Base-by-base conservation (phyloP, 2,113 vertebrate genomes). In the Callorhinus ursinus region DNA sequence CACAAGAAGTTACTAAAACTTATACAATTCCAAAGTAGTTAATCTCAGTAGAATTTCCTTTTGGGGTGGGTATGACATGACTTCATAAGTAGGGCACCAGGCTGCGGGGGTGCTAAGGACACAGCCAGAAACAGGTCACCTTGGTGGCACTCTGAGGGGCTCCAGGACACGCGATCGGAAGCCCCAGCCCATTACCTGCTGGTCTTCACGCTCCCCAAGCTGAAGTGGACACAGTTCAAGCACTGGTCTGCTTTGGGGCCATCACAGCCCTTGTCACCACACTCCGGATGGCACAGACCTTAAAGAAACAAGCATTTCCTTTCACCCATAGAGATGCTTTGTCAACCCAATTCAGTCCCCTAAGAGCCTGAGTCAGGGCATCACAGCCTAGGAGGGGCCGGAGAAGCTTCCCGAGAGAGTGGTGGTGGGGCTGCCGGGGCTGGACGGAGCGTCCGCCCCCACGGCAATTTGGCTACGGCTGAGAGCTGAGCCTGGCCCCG, bases 211-310 rank as follows among this genome's bases (percentile, higher is more conserved):
- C 88, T 99, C 91, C 99, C 99, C 91, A 99, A 98, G 97, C 99
- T 99, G 98, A 99, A 99, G 98, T 99, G 99, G 98, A 99, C 94
- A 72, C 99, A 99, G 98, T 99, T 99, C 97, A 99, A 98, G 95
- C 99, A 99, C 96, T 99, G 99, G 92, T 99, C 99, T 0, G 99
- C 98, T 0, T 97, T 98, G 63, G 99, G 99, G 26, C 99, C 99
- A 0, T 99, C 99, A 0, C 99, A 99, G 98, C 99, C 99, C 98
- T 99, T 99, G 98, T 99, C 98, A 1, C 99, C 99, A 18, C 99
- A 99, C 95, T 99, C 99, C 0, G 97, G 98, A 97, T 99, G 99
- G 96, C 99, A 99, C 0, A 96, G 97, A 95, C 99, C 99, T 99
- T 93, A 87, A 82, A 98, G 90, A 95, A 88, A 98, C 69, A 98